phyloP scores from a whole-genome alignment of 2,888 invertebrate species.

The Troides oblongomaculatus region DNA sequence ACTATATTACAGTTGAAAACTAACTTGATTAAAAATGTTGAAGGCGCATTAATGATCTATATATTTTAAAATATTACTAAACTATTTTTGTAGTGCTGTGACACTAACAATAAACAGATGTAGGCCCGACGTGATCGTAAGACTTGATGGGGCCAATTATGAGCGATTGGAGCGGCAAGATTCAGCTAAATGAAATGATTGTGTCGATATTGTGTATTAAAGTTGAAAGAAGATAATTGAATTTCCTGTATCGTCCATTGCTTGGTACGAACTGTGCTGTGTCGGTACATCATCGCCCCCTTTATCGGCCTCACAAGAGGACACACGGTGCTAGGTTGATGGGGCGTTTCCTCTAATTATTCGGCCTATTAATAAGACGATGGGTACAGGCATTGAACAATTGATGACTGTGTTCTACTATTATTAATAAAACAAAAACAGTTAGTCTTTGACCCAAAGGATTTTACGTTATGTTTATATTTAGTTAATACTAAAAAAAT shows the following conservation, averaged over 20 bases:
- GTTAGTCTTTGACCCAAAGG: not conserved
- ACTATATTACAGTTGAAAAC: not conserved
- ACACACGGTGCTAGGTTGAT: conserved; percentile 60
- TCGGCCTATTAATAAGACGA: conserved; percentile 73
- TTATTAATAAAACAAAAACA: conserved; percentile 24
- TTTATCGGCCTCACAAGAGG: conserved; percentile 54
- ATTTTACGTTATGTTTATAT: too few relatives aligned
- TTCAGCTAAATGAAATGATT: conserved; percentile 77
- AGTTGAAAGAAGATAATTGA: conserved; percentile 78
- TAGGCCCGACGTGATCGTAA: conserved; percentile 40
- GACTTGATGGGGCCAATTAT: conserved; percentile 68
- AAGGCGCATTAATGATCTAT: not conserved
- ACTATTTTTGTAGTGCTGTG: conserved; percentile 23
- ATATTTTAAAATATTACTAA: not conserved
- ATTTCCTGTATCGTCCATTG: conserved; percentile 71
- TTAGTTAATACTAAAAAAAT: too few relatives aligned
- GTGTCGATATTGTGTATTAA: conserved; percentile 74
- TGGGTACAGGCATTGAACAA: conserved; percentile 47
- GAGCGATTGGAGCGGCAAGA: conserved; percentile 67
- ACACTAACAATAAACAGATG: conserved; percentile 31
- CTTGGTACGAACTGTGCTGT: conserved; percentile 62
- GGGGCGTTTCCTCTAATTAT: conserved; percentile 78
- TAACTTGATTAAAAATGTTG: not conserved
- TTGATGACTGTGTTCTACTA: conserved; percentile 56
- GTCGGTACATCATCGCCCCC: conserved; percentile 57